Evolutionary conservation across 2,797 vertebrate genomes (phyloP), one percentile per base, ranked within the genome.

Genomic region (Dendrocincla tyrannina): DNA sequence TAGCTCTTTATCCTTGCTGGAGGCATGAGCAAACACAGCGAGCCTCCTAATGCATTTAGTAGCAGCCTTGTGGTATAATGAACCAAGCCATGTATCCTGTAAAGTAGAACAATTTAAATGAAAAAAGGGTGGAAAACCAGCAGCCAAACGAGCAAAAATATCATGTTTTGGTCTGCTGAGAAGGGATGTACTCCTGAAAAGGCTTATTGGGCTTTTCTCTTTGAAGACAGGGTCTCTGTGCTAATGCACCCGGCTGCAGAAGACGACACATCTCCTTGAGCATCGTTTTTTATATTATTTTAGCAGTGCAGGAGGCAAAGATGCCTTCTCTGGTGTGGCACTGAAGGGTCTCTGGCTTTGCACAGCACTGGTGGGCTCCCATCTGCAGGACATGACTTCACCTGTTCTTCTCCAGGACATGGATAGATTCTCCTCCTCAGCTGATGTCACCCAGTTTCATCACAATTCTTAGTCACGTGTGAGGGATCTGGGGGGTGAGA

Each of bases 1-100:
- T 80, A 88, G 56, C 62, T 84, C 28, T 86, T 85, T 72, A 86
- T 86, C 58, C 75, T 91, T 86, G 58, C 85, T 91, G 85, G 76
- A 94, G 83, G 80, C 58, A 44, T 46, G 30, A 89, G 7, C 55
- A 83, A 85, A 79, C 52, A 77, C 35, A 74, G 11, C 4, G 33
- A 81, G 42, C 32, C 16, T 95, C 62, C 74, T 88, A 86, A 92
- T 58, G 68, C n/a, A 37, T 90, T 93, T 76, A 88, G 63, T 55
- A 90, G 23, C 5, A 46, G 67, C 88, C 44, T 32, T 17, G 47
- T 76, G 63, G 33, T 56, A 13, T 37, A 58, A 79, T 4, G 55
- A 62, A 82, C n/a, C 28, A 73, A 82, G 63, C 58, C 44, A 58
- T 1, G 1, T 55, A 53, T 62, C 30, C 46, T 63, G 27, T 47